Percentiles rank a stretch among this genome's conserved stretches.
These are phyloP conservation scores for Brachionus sp. DNA, from an alignment of 1,140 invertebrate genomes.

Conservation along the genomic window DNA sequence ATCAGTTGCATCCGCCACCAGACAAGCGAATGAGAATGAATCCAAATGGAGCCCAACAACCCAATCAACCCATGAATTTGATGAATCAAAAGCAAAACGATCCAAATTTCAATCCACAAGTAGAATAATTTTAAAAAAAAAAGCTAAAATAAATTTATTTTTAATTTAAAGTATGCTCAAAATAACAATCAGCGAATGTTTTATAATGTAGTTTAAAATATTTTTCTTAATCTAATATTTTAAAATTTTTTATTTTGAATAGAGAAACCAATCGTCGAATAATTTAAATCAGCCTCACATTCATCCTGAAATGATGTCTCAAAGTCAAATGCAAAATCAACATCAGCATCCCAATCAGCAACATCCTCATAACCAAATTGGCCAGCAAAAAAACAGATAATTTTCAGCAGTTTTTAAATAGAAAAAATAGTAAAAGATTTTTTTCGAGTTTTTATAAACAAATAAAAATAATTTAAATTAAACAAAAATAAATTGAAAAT, in stretches of 20 bases:
- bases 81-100: background rate
- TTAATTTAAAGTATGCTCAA: background rate
- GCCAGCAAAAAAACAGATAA: background rate
- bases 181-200: background rate
- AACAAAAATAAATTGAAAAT: too few species aligned
- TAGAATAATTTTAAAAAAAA: too few species aligned
- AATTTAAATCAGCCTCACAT: slow-evolving; percentile 32
- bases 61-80: background rate
- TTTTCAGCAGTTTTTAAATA: background rate
- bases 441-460: too few species aligned
- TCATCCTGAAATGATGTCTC: background rate
- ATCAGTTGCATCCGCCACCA: background rate
- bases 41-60: background rate
- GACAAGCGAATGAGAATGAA: slow-evolving; percentile 14
- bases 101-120: slow-evolving; percentile 3
- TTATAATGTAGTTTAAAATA: background rate
- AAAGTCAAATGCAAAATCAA: slow-evolving; percentile 11
- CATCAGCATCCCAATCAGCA: slow-evolving; percentile 18
- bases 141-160: background rate
- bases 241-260: background rate
- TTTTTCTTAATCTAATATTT: background rate
- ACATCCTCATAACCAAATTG: slow-evolving; percentile 10
- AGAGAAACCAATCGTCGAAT: slow-evolving; percentile 21
- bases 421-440: too few species aligned
- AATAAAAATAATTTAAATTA: too few species aligned